Conservation (phyloP, 2,113 vertebrate genomes). For the Cygnus buccinator region DNA sequence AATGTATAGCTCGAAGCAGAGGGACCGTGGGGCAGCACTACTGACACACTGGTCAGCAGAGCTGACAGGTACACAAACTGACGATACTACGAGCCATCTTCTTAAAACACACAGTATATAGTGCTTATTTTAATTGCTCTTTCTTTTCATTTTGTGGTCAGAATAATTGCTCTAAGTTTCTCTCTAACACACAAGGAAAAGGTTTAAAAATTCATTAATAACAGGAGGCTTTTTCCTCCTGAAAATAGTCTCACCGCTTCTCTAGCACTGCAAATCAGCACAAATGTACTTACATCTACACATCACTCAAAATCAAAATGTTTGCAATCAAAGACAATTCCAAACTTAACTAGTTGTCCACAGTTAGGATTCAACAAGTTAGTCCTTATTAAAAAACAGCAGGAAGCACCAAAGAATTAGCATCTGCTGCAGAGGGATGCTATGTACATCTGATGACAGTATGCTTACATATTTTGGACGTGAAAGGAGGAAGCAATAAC, state of each 20-base stretch:
- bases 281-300: constrained; percentile 26
- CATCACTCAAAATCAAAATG: constrained; percentile 9
- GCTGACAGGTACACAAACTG: not conserved
- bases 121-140: not conserved
- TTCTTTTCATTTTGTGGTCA: not conserved
- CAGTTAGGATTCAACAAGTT: constrained; percentile 7
- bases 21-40: not conserved
- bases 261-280: not conserved
- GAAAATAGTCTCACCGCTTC: not conserved
- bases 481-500: not conserved
- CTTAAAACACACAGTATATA: not conserved
- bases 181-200: not conserved
- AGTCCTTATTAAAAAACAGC: not conserved
- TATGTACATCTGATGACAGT: not conserved
- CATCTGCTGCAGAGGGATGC: not conserved
- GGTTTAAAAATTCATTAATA: not conserved
- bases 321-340: constrained; percentile 35
- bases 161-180: not conserved
- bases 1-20: constrained; percentile 43
- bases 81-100: not conserved
- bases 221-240: not conserved
- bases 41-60: not conserved
- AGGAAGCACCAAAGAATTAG: not conserved
- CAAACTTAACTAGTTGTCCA: constrained; percentile 19
- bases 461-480: not conserved